Conservation (phyloP, 2,888 invertebrate genomes). For the Caenorhabditis auriculariae region DNA sequence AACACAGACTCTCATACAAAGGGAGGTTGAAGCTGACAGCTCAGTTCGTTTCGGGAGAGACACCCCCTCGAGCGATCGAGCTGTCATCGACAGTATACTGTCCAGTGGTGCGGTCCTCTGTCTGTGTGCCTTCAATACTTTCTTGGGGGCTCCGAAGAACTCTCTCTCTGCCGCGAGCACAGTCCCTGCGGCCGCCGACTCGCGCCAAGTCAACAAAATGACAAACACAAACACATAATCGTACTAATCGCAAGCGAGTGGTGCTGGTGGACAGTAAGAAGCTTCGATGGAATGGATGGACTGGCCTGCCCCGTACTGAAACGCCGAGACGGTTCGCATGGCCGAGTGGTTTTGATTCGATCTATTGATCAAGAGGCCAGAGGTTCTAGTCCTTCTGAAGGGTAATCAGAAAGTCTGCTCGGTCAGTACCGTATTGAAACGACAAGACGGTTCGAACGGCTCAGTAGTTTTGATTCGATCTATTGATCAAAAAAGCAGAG, state of each 20-base stretch:
- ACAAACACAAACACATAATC: slow-evolving; percentile 38
- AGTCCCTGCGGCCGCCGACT: slow-evolving; percentile 1
- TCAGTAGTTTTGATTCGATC: background rate
- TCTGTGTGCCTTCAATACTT: too few relatives aligned
- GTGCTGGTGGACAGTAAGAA: slow-evolving; percentile 1
- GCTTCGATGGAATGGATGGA: background rate
- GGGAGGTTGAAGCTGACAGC: too few relatives aligned
- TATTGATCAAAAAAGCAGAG: background rate
- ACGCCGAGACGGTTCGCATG: background rate
- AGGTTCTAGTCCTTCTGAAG: background rate
- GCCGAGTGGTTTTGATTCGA: background rate
- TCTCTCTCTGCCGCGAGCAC: slow-evolving; percentile 16
- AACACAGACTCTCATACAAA: too few relatives aligned
- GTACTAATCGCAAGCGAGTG: slow-evolving; percentile 33
- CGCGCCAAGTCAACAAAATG: slow-evolving; percentile 19
- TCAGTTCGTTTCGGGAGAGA: too few relatives aligned
- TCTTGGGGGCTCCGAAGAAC: slow-evolving; percentile 27
- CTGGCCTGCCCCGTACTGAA: background rate
- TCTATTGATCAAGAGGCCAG: background rate
- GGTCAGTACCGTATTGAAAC: background rate
- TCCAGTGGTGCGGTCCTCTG: too few relatives aligned
- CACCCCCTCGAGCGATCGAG: too few relatives aligned
- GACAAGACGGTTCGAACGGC: background rate
- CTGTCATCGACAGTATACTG: too few relatives aligned
- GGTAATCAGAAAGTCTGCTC: too few relatives aligned